These are phyloP conservation scores for Donacobius atricapilla DNA, from an alignment of 2,113 vertebrate species.

Conservation along the genomic window DNA sequence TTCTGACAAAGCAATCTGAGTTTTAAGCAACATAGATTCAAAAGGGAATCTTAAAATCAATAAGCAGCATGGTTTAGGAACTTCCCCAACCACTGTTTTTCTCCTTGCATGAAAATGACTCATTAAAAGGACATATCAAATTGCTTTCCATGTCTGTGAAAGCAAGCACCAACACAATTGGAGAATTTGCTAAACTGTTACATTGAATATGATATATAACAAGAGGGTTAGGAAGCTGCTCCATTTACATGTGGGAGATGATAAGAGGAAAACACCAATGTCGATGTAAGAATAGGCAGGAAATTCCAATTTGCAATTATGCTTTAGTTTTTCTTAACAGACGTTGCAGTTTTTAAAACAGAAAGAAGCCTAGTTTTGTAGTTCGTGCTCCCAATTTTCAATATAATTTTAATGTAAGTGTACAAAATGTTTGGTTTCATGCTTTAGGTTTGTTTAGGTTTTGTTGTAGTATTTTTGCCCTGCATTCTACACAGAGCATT, in stretches of 20 bases:
- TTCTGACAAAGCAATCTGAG: background rate
- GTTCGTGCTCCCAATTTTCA: constrained; percentile 27
- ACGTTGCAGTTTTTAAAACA: background rate
- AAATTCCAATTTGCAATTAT: constrained; percentile 41
- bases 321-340: constrained; percentile 17
- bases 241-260: background rate
- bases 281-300: constrained; percentile 21
- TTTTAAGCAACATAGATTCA: constrained; percentile 2
- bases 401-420: background rate
- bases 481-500: background rate
- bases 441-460: constrained; percentile 17
- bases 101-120: background rate
- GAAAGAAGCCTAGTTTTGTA: constrained; percentile 32
- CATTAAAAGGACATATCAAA: constrained; percentile 33
- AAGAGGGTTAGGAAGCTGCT: background rate
- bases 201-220: background rate
- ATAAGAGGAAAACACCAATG: constrained; percentile 38
- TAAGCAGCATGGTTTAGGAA: constrained; percentile 8
- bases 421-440: background rate
- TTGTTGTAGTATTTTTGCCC: background rate
- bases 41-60: constrained; percentile 17
- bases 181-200: background rate
- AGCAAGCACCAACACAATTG: background rate
- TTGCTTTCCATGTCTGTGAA: constrained; percentile 1
- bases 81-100: constrained; percentile 29